Conservation (phyloP, 2,797 vertebrate genomes). For the Taenioides sp. region DNA sequence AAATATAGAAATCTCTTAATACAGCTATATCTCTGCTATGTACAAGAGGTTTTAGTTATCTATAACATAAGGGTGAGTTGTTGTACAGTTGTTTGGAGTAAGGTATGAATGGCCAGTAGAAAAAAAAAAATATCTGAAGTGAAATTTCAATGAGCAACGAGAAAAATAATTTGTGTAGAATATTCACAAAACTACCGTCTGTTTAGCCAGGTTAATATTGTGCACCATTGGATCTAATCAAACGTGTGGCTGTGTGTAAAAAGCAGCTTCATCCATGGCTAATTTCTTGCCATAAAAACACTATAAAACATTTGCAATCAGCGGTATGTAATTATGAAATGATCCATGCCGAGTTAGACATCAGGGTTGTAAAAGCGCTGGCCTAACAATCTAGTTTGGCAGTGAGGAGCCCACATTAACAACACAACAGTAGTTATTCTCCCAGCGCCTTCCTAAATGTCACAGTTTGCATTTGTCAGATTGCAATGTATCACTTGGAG, state of each 20-base stretch:
- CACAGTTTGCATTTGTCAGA: conserved; percentile 82
- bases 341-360: conserved; percentile 59
- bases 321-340: conserved; percentile 45
- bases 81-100: too few species aligned
- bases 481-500: conserved; percentile 81
- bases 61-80: too few species aligned
- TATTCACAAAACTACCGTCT: neutral
- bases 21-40: too few species aligned
- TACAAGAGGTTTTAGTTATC: too few species aligned
- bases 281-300: conserved; percentile 15
- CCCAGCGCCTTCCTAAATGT: conserved; percentile 79
- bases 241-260: conserved; percentile 3
- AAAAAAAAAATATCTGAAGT: neutral
- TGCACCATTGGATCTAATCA: conserved; percentile 1
- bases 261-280: conserved; percentile 1
- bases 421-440: conserved; percentile 71
- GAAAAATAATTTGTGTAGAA: neutral
- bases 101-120: neutral
- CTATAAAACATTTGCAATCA: conserved; percentile 21
- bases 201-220: neutral
- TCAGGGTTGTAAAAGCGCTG: conserved; percentile 55
- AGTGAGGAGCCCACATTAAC: conserved; percentile 63
- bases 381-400: conserved; percentile 67
- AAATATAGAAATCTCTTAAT: too few species aligned
- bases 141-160: neutral